Evolutionary conservation across 2,888 invertebrate species (phyloP).

Genomic region (Seladonia tumulorum): DNA sequence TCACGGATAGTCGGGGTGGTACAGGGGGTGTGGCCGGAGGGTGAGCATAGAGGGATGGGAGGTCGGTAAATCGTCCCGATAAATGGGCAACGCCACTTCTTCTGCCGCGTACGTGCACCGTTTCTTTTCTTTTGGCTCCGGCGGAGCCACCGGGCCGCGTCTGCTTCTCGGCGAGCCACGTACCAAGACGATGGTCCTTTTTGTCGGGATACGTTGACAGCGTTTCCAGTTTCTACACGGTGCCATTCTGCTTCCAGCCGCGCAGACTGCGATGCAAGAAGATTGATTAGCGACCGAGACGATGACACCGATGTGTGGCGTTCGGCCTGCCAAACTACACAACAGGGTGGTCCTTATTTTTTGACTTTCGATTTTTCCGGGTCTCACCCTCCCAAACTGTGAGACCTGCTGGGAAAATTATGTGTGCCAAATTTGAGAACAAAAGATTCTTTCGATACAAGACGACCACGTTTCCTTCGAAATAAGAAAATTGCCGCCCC

Average conservation of each 20-base stretch:
- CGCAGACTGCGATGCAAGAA: background rate
- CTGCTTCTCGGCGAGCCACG: constrained; percentile 39
- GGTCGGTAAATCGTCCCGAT: constrained; percentile 74
- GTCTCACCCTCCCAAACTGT: too few species aligned
- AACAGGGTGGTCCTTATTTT: background rate
- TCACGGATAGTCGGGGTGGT: constrained; percentile 64
- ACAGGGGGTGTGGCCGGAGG: background rate
- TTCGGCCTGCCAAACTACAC: background rate
- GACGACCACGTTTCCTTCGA: too few species aligned
- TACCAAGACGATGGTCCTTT: constrained; percentile 54
- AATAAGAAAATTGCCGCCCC: too few species aligned
- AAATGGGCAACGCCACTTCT: constrained; percentile 71
- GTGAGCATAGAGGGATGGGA: background rate
- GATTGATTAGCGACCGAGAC: constrained; percentile 24
- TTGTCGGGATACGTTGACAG: constrained; percentile 47
- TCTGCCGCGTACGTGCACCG: constrained; percentile 49
- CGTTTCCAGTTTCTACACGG: constrained; percentile 45
- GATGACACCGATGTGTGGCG: background rate
- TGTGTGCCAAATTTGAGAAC: too few species aligned
- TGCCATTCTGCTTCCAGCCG: background rate
- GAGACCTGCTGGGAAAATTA: too few species aligned
- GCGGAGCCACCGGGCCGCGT: constrained; percentile 47
- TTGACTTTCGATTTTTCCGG: background rate
- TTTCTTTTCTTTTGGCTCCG: constrained; percentile 40
- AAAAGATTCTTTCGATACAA: too few species aligned